Percentiles rank a stretch among this genome's conserved stretches.
Evolutionary conservation across 1,140 invertebrate species (phyloP).

Genomic region (Neotoxoptera formosana): DNA sequence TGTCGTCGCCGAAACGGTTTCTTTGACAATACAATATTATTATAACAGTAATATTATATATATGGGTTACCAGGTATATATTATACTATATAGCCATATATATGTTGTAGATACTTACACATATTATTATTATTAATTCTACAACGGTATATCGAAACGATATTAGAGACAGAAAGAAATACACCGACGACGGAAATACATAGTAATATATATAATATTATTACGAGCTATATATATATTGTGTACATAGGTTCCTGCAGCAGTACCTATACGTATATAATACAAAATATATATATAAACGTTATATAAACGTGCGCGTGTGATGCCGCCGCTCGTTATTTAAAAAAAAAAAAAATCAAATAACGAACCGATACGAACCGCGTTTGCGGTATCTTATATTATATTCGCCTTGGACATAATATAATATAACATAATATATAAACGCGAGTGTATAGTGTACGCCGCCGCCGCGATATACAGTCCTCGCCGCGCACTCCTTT

Average conservation of each 20-base stretch:
- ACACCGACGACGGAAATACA: background rate
- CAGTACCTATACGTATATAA: background rate
- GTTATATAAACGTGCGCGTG: background rate
- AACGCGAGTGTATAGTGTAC: background rate
- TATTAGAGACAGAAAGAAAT: background rate
- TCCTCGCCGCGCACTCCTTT: conserved; percentile 19
- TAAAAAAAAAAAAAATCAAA: conserved; percentile 10
- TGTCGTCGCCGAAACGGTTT: background rate
- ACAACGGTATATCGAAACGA: background rate
- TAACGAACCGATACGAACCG: background rate
- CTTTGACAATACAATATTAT: background rate
- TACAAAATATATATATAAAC: too few relatives aligned
- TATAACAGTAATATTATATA: conserved; percentile 7
- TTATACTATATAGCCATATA: background rate
- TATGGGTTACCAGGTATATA: background rate
- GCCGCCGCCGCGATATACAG: background rate
- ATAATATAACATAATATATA: conserved; percentile 13
- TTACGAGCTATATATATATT: background rate
- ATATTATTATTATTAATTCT: background rate
- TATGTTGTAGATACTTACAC: background rate
- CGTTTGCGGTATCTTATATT: background rate
- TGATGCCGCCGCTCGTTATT: background rate
- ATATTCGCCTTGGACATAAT: background rate
- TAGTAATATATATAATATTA: background rate
- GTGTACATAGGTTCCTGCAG: too few relatives aligned